These are phyloP conservation scores for Orcinus orca DNA, from an alignment of 2,113 vertebrate species.

Conservation along the genomic window DNA sequence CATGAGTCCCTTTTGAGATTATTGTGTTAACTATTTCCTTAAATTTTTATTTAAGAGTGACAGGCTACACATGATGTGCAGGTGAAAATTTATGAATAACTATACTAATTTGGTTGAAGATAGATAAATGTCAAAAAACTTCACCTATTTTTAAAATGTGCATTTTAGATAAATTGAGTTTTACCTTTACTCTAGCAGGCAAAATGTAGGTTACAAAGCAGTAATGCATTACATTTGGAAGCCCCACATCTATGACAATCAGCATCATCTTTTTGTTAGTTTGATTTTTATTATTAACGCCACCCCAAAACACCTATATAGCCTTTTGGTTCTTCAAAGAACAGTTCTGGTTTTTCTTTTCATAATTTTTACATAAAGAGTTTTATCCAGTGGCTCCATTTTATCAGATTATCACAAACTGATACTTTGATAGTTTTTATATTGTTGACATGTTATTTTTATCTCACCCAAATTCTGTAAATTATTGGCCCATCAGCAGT, in stretches of 20 bases:
- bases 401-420: constrained; percentile 34
- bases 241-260: constrained; percentile 1
- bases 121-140: not conserved
- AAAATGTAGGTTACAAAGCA: constrained; percentile 52
- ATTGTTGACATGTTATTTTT: constrained; percentile 19
- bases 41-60: constrained; percentile 37
- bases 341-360: constrained; percentile 2
- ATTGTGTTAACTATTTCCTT: constrained; percentile 11
- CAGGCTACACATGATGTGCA: not conserved
- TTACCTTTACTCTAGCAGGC: constrained; percentile 15
- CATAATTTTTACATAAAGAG: not conserved
- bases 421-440: not conserved
- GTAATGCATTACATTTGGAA: constrained; percentile 9
- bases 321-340: constrained; percentile 2
- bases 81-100: not conserved
- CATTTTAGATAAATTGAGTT: not conserved
- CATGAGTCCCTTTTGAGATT: not conserved
- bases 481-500: constrained; percentile 9
- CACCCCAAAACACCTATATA: not conserved
- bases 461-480: constrained; percentile 46
- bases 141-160: not conserved
- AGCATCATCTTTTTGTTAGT: constrained; percentile 36
- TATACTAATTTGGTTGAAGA: not conserved
- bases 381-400: constrained; percentile 3
- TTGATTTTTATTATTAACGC: constrained; percentile 52